Conservation (phyloP, 1,140 invertebrate species). For the Piezodorus guildinii region DNA sequence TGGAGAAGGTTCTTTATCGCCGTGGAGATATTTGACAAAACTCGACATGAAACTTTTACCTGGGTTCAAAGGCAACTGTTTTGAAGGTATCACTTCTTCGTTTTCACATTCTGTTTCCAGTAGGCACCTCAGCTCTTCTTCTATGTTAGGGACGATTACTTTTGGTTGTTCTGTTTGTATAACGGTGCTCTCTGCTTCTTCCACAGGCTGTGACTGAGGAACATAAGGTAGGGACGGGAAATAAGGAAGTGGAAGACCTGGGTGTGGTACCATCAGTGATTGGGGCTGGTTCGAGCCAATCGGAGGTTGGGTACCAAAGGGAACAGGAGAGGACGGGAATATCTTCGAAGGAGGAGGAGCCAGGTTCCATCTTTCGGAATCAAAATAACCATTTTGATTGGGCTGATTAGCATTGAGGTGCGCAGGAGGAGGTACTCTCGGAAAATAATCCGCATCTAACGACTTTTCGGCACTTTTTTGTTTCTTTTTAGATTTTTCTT, state of each 20-base stretch:
- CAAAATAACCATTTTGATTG: conserved; percentile 54
- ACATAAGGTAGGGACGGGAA: conserved; percentile 44
- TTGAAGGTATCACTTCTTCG: conserved; percentile 5
- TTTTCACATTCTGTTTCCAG: conserved; percentile 34
- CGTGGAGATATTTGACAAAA: conserved; percentile 72
- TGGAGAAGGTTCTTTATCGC: conserved; percentile 64
- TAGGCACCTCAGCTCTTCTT: conserved; percentile 69
- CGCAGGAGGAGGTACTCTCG: conserved; percentile 54
- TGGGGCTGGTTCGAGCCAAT: conserved; percentile 47
- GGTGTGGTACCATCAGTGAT: conserved; percentile 47
- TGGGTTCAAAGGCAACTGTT: conserved; percentile 13
- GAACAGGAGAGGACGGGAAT: conserved; percentile 41
- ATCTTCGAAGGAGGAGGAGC: conserved; percentile 51
- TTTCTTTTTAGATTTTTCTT: conserved; percentile 22
- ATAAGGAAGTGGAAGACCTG: conserved; percentile 46
- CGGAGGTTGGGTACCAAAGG: conserved; percentile 43
- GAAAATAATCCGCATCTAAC: conserved; percentile 25
- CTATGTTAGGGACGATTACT: conserved; percentile 73
- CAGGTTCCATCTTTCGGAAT: conserved; percentile 61
- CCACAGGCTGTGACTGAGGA: conserved; percentile 13
- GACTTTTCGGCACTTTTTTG: conserved; percentile 25
- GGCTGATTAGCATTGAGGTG: conserved; percentile 51
- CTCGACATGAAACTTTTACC: conserved; percentile 65
- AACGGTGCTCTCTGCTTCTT: conserved; percentile 5
- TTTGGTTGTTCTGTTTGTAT: conserved; percentile 54